Evolutionary conservation across 2,113 vertebrate species (phyloP), one percentile per base, ranked within the genome.

Genomic region (Chaenocephalus aceratus): DNA sequence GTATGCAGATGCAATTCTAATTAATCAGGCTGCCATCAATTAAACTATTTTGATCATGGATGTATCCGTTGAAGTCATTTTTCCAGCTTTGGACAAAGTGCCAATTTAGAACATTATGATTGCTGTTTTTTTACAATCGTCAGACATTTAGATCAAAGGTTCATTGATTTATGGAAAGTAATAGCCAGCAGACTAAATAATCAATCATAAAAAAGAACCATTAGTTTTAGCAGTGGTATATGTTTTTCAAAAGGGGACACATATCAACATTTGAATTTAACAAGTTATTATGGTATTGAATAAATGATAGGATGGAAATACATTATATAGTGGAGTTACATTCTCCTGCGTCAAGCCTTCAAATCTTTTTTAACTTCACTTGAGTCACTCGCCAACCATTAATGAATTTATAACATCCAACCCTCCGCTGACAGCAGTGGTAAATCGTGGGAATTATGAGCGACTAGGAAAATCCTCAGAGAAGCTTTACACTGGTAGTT

Each of bases 261-360:
- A 66, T 49, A 51, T 6, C 34, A 63, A 36, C 14, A 76, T 67
- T 60, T 53, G 2, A 51, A 54, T 45, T 69, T 10, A 61, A 48
- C 2, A 46, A 46, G 45, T 5, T 6, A 14, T 58, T 58, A 60
- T 48, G 53, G 13, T 15, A 53, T 6, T 58, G 16, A 72, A 72
- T 59, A 59, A 71, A 75, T 70, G 6, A 80, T 61, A n/a, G 14
- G 5, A 44, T 63, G 10, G 49, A 63, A 70, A 65, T 65, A 15
- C 45, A 70, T 70, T 14, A 58, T 54, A 77, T 48, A 62, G 26
- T 45, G 44, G 26, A 63, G 58, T 49, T 51, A 34, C 18, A 52
- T 18, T 61, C 30, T 72, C 10, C 14, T 62, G 34, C 23, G 60
- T 23, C 54, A 26, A 54, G 10, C n/a, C 59, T 52, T 58, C 46